Percentiles rank a stretch among this genome's conserved stretches.
phyloP scores from a whole-genome alignment of 2,888 invertebrate genomes.

The Cryptus armator region DNA sequence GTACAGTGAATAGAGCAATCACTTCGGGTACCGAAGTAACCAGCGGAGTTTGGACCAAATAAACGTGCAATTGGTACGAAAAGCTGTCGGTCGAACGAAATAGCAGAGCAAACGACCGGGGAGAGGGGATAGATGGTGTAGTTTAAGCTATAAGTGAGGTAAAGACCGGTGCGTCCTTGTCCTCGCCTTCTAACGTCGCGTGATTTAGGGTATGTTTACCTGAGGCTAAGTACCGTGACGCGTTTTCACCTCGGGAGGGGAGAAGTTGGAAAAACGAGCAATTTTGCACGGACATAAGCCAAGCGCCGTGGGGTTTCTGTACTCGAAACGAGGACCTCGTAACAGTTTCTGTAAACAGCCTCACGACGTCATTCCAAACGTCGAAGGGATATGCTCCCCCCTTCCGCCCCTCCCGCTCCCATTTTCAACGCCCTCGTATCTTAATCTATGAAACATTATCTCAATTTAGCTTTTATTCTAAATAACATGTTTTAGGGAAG shows the following conservation, averaged over 20 bases:
- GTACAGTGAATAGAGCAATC: constrained; percentile 55
- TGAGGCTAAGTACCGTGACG: constrained; percentile 80
- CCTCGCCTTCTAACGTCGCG: constrained; percentile 35
- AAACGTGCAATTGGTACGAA: constrained; percentile 65
- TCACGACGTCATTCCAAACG: constrained; percentile 40
- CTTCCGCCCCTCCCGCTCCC: background rate
- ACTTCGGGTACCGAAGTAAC: constrained; percentile 35
- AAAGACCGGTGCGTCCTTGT: constrained; percentile 57
- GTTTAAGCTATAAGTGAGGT: constrained; percentile 73
- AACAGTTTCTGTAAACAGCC: constrained; percentile 78
- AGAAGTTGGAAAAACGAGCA: constrained; percentile 65
- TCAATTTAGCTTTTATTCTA: background rate
- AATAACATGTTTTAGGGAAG: too few species aligned
- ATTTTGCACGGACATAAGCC: constrained; percentile 74
- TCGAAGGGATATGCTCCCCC: constrained; percentile 31
- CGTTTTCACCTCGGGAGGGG: constrained; percentile 70
- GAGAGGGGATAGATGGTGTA: constrained; percentile 56
- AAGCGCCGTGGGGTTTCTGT: constrained; percentile 71
- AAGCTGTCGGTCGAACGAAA: constrained; percentile 28
- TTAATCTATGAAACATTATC: background rate
- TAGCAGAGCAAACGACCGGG: constrained; percentile 33
- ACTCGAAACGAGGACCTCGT: constrained; percentile 73
- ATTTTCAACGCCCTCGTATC: constrained; percentile 10
- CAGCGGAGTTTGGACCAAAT: constrained; percentile 60
- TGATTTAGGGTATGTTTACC: constrained; percentile 82